Conservation (phyloP, 2,797 vertebrate species). For the Kryptopterus vitreolus region DNA sequence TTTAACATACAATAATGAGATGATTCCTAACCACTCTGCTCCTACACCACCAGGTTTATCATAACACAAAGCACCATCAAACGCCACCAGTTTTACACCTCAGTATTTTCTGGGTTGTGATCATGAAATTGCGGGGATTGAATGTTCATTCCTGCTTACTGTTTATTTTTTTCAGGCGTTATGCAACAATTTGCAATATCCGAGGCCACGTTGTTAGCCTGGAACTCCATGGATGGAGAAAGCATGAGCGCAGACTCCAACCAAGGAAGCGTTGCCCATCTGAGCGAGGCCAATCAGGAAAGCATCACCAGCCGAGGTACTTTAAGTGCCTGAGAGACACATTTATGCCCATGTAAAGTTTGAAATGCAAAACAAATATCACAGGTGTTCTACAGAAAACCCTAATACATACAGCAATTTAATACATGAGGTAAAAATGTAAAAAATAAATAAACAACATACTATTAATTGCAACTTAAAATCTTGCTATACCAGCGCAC, state of each 20-base stretch:
- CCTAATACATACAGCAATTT: background rate
- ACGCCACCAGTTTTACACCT: background rate
- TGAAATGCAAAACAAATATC: background rate
- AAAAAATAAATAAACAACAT: background rate
- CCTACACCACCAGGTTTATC: background rate
- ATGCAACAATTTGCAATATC: constrained; percentile 98
- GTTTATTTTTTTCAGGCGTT: constrained; percentile 73
- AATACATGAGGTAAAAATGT: background rate
- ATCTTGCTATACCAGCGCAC: background rate
- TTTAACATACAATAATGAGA: background rate
- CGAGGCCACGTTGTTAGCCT: constrained; percentile 93
- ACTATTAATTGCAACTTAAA: background rate
- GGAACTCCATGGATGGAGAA: constrained; percentile 97
- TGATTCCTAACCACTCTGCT: background rate
- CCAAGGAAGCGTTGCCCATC: constrained; percentile 87
- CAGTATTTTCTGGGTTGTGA: constrained; percentile 12
- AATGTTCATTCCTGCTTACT: background rate
- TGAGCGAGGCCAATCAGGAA: constrained; percentile 94
- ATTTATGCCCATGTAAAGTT: background rate
- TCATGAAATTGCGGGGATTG: background rate
- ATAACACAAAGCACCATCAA: background rate
- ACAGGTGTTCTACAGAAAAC: background rate
- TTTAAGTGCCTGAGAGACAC: background rate
- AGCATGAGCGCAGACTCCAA: constrained; percentile 90
- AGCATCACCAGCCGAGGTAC: constrained; percentile 82